These are phyloP conservation scores for Isurus oxyrinchus DNA, from an alignment of 2,113 vertebrate genomes.

Conservation along the genomic window DNA sequence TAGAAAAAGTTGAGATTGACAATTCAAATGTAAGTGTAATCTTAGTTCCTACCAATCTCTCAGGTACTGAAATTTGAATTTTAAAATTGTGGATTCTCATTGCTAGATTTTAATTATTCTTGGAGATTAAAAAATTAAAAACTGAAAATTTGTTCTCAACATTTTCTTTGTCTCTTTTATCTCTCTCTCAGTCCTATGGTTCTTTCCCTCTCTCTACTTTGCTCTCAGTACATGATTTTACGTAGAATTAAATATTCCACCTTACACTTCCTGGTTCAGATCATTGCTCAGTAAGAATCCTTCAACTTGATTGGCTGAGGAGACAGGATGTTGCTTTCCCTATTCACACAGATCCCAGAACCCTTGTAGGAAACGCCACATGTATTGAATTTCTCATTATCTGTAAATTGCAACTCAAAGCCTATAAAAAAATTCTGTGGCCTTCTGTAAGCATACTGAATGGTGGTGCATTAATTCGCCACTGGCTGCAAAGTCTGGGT, in stretches of 20 bases:
- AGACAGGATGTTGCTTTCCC: neutral
- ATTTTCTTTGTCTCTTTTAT: neutral
- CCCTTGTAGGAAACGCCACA: no score
- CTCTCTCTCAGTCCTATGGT: neutral
- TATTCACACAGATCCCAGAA: neutral
- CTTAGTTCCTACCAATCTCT: neutral
- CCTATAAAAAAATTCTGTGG: no score
- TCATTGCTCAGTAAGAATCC: neutral
- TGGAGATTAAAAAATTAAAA: neutral
- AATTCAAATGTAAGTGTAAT: neutral
- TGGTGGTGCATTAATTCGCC: neutral
- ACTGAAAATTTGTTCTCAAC: neutral
- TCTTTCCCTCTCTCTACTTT: neutral
- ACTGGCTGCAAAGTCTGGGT: neutral
- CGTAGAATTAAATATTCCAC: neutral
- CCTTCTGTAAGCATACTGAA: neutral
- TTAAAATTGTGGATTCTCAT: neutral
- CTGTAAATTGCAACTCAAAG: neutral
- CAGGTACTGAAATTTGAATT: neutral
- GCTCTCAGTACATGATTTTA: neutral
- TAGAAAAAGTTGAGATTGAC: neutral
- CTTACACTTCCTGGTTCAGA: neutral
- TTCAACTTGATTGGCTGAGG: neutral
- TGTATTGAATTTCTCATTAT: neutral
- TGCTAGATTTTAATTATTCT: neutral